phyloP scores from a whole-genome alignment of 2,797 vertebrate species.

The Argya squamiceps region DNA sequence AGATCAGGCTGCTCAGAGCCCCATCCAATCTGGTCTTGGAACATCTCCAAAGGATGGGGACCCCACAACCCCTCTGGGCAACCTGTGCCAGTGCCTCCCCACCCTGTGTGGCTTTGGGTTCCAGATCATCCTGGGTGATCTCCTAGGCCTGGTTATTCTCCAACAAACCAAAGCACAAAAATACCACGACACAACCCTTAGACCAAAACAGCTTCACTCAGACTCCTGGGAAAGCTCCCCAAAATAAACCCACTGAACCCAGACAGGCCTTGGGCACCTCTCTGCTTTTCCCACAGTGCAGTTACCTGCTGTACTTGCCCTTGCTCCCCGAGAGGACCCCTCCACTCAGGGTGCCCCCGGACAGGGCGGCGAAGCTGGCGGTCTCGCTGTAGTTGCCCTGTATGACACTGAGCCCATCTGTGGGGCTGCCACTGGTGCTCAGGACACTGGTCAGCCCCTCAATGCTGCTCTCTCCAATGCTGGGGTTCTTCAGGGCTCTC shows the following conservation, averaged over 20 bases:
- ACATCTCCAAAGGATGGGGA: neutral
- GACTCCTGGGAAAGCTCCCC: neutral
- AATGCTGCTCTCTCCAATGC: constrained; percentile 95
- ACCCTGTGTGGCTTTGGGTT: neutral
- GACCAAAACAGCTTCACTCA: neutral
- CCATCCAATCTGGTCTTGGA: neutral
- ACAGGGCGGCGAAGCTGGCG: constrained; percentile 92
- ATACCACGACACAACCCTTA: fast-evolving
- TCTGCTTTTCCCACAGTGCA: neutral
- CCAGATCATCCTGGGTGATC: neutral
- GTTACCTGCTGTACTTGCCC: constrained; percentile 92
- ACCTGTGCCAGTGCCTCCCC: neutral
- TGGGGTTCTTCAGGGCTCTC: constrained; percentile 96
- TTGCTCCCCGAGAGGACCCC: constrained; percentile 85
- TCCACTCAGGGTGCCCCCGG: constrained; percentile 83
- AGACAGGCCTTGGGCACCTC: neutral
- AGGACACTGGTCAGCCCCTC: constrained; percentile 92
- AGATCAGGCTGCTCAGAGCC: neutral
- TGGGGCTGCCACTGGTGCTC: constrained; percentile 91
- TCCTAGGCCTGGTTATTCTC: neutral
- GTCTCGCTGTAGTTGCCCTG: constrained; percentile 85
- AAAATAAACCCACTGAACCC: neutral
- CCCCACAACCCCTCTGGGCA: neutral
- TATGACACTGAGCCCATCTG: constrained; percentile 84
- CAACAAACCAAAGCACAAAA: neutral